These are phyloP conservation scores for Sipha flava DNA, from an alignment of 1,140 invertebrate genomes.

Conservation along the genomic window DNA sequence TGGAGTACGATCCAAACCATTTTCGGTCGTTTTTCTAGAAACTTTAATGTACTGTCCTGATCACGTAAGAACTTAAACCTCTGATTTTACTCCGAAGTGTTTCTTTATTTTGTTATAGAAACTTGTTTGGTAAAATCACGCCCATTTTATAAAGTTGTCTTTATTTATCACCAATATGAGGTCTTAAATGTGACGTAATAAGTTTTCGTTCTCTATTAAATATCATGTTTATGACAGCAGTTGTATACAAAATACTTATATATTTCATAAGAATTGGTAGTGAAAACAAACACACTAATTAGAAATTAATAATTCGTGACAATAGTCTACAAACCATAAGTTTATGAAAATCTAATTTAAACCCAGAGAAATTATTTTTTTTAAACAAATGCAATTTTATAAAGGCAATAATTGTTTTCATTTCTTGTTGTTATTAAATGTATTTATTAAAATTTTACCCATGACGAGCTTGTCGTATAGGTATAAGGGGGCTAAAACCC, in stretches of 20 bases:
- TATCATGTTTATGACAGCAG: background rate
- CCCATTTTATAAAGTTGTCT: background rate
- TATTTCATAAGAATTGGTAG: background rate
- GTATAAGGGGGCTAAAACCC: background rate
- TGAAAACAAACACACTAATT: background rate
- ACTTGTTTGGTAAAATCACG: background rate
- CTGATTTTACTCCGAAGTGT: background rate
- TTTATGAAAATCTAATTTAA: too few relatives aligned
- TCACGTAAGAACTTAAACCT: background rate
- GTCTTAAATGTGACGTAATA: too few relatives aligned
- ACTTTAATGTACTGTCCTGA: background rate
- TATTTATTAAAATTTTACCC: background rate
- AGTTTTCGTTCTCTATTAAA: background rate
- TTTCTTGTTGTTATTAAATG: too few relatives aligned
- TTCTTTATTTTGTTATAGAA: background rate
- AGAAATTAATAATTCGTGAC: background rate
- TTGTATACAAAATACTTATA: background rate
- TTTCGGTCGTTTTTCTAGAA: background rate
- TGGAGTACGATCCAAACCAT: background rate
- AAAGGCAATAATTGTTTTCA: background rate
- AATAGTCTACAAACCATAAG: background rate
- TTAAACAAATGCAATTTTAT: background rate
- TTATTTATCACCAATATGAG: background rate
- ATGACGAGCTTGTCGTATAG: background rate
- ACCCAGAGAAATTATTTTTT: background rate